Conservation (phyloP, 2,888 invertebrate species). For the Rhaphigaster nebulosa region DNA sequence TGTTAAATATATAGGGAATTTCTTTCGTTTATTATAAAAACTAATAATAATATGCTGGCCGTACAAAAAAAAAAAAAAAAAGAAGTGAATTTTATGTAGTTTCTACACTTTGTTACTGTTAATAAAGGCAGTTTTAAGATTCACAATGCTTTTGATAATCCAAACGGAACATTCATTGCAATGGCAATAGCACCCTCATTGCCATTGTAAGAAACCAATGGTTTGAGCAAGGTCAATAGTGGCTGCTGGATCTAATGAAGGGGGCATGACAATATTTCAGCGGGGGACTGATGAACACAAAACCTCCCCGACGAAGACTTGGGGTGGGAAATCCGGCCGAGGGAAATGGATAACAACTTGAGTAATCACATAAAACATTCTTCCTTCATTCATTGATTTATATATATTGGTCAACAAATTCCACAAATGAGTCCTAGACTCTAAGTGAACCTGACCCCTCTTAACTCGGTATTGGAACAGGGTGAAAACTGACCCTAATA, state of each 20-base stretch:
- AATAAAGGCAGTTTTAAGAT: not conserved
- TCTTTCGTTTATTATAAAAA: no score
- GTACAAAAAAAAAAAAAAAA: no score
- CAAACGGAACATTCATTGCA: not conserved
- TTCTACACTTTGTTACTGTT: not conserved
- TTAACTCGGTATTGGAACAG: not conserved
- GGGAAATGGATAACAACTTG: slow-evolving; percentile 11
- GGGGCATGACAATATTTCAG: slow-evolving; percentile 3
- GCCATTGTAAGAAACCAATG: not conserved
- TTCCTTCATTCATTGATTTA: not conserved
- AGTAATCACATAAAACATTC: not conserved
- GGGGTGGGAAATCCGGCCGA: slow-evolving; percentile 29
- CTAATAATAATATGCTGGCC: no score
- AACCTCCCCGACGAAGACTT: not conserved
- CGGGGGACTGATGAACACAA: not conserved
- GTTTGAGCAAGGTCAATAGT: not conserved
- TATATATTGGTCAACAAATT: not conserved
- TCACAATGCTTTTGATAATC: not conserved
- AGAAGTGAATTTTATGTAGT: no score
- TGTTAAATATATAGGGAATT: no score
- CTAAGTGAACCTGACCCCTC: not conserved
- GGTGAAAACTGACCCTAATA: no score
- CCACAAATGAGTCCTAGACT: not conserved
- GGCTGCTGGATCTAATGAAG: not conserved
- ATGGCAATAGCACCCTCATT: not conserved